A percentile compares a stretch with the other conserved stretches of the same genome.
Evolutionary conservation across 2,888 invertebrate species (phyloP).

Genomic region (Cheilosia pagana): DNA sequence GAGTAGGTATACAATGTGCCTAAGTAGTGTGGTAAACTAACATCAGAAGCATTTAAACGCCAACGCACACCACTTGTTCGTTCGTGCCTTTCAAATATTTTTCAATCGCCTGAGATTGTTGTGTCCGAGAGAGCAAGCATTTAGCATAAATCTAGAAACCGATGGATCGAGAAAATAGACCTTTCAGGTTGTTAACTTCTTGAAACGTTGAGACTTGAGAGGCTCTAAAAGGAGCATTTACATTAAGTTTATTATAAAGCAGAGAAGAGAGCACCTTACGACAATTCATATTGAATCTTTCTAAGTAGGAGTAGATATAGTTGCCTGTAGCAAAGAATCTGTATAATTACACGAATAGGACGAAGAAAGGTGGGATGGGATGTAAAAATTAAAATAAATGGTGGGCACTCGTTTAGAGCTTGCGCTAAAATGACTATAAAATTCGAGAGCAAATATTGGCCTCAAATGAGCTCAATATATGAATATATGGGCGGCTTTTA

Average conservation of each 20-base stretch:
- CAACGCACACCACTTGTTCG: background rate
- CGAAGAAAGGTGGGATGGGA: background rate
- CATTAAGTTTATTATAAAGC: background rate
- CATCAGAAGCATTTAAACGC: conserved; percentile 25
- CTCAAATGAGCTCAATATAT: too few relatives aligned
- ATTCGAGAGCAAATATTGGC: too few relatives aligned
- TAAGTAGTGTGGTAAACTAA: conserved; percentile 14
- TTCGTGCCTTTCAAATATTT: background rate
- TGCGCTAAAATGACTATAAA: too few relatives aligned
- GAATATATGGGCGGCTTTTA: too few relatives aligned
- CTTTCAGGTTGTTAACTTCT: conserved; percentile 18
- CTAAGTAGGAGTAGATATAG: too few relatives aligned
- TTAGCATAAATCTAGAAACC: background rate
- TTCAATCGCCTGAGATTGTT: conserved; percentile 17
- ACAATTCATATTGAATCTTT: background rate
- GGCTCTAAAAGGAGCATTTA: background rate
- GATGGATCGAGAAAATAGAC: background rate
- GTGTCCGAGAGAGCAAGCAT: background rate
- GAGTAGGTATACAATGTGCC: background rate
- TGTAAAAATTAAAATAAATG: background rate
- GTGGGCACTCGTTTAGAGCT: too few relatives aligned
- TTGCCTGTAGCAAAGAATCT: background rate
- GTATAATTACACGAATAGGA: background rate
- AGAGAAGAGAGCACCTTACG: background rate
- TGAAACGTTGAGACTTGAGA: background rate